These are phyloP conservation scores for Rhamnusium bicolor DNA, from an alignment of 2,888 invertebrate genomes.

Conservation along the genomic window DNA sequence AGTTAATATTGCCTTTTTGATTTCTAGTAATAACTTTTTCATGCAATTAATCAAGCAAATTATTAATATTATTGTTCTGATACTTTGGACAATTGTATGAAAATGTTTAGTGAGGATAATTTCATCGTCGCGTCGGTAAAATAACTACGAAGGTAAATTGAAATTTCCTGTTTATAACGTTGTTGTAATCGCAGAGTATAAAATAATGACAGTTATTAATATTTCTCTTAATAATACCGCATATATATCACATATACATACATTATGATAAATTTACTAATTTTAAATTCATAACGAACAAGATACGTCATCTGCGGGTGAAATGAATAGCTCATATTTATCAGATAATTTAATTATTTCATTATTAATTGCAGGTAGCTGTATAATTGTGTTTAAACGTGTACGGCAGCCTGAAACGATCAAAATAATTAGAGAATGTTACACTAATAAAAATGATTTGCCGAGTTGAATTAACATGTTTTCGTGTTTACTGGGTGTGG, in stretches of 20 bases:
- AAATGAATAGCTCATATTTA: conserved; percentile 27
- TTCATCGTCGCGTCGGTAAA: neutral
- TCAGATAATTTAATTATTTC: conserved; percentile 26
- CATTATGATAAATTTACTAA: conserved; percentile 18
- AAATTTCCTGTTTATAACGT: neutral
- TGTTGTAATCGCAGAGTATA: neutral
- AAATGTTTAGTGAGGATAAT: neutral
- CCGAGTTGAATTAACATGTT: neutral
- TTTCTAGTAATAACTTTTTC: too few relatives aligned
- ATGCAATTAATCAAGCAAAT: too few relatives aligned
- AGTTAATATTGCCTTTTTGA: too few relatives aligned
- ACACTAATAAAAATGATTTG: neutral
- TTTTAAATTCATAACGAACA: conserved; percentile 27
- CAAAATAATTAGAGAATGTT: neutral
- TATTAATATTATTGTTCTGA: neutral
- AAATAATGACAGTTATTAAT: conserved; percentile 21
- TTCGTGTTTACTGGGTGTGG: neutral
- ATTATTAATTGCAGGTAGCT: conserved; percentile 23
- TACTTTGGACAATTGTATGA: neutral
- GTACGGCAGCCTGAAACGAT: neutral
- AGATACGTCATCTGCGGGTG: conserved; percentile 19
- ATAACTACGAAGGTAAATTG: neutral
- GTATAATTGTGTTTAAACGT: neutral
- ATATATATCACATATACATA: conserved; percentile 11
- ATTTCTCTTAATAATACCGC: conserved; percentile 15